A percentile compares a stretch with the other conserved stretches of the same genome.
Conservation (phyloP, 2,797 vertebrate genomes). For the Lagothrix lagotricha region DNA sequence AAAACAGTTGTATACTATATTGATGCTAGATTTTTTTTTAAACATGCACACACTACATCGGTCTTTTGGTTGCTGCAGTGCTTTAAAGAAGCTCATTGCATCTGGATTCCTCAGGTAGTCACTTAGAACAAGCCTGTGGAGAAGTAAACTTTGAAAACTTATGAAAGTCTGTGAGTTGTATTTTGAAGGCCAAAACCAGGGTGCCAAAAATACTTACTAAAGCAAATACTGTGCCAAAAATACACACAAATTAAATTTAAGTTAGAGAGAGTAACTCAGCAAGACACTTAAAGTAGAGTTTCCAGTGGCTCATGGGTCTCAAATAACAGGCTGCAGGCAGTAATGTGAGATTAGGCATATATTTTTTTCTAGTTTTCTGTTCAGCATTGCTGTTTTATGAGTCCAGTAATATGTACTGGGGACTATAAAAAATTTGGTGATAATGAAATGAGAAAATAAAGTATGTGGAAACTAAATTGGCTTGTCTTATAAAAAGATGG, state of each 20-base stretch:
- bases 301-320: constrained; percentile 50
- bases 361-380: constrained; percentile 59
- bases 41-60: rapidly evolving
- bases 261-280: constrained; percentile 57
- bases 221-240: constrained; percentile 59
- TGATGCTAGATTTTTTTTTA: constrained; percentile 17
- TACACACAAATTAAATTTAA: constrained; percentile 52
- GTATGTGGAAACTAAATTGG: background rate
- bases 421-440: constrained; percentile 25
- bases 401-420: background rate
- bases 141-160: constrained; percentile 38
- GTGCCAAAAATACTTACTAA: constrained; percentile 62
- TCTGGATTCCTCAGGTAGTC: background rate
- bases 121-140: background rate
- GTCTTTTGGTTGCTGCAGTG: background rate
- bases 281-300: constrained; percentile 54
- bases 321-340: constrained; percentile 11
- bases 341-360: constrained; percentile 12
- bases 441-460: constrained; percentile 53
- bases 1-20: background rate
- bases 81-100: background rate
- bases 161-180: background rate
- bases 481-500: background rate
- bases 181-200: constrained; percentile 58
- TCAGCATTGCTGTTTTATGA: constrained; percentile 19